Evolutionary conservation across 53 echinoderm and acorn worm species (phyloP).

Genomic region (Mesocentrotus franciscanus): DNA sequence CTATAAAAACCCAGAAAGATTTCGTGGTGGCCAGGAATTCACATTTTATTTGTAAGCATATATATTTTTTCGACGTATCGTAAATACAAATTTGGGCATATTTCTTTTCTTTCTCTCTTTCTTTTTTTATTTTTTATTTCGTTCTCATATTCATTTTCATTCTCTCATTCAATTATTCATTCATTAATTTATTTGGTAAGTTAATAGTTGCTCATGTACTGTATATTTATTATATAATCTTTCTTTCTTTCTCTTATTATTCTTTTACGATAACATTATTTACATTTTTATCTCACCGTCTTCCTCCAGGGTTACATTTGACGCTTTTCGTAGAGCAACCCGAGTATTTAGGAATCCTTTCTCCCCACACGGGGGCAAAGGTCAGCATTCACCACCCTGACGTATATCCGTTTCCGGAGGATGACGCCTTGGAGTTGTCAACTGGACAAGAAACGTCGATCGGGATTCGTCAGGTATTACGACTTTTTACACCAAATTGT

Average conservation of each 20-base stretch:
- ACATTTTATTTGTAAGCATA: too few relatives aligned
- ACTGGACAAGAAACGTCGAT: conserved; percentile 75
- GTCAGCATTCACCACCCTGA: conserved; percentile 71
- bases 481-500: too few relatives aligned
- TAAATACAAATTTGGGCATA: too few relatives aligned
- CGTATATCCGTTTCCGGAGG: conserved; percentile 63
- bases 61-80: too few relatives aligned
- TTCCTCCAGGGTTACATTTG: conserved; percentile 78
- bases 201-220: too few relatives aligned
- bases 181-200: too few relatives aligned
- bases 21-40: too few relatives aligned
- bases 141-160: neutral
- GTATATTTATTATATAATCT: too few relatives aligned
- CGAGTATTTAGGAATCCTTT: conserved; percentile 90
- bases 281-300: neutral
- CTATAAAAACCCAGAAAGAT: too few relatives aligned
- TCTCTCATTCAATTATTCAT: neutral
- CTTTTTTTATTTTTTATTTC: neutral
- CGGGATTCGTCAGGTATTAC: conserved; percentile 74
- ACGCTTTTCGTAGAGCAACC: conserved; percentile 95
- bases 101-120: neutral
- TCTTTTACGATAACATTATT: too few relatives aligned
- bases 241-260: too few relatives aligned
- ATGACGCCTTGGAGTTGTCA: conserved; percentile 62
- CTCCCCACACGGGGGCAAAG: conserved; percentile 81